phyloP scores from a whole-genome alignment of 1,140 invertebrate genomes.

The Achroia grisella region DNA sequence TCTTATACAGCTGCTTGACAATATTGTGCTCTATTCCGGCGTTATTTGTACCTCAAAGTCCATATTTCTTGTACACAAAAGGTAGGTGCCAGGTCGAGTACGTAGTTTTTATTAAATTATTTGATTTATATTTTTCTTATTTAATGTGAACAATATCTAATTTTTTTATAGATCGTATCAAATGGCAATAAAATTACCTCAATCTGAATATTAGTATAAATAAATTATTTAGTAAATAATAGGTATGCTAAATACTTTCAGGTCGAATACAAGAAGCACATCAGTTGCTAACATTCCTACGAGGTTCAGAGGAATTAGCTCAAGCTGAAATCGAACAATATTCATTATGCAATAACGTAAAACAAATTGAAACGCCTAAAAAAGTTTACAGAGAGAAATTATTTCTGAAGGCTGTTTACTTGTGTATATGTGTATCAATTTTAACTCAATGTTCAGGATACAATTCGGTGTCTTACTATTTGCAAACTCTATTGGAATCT shows the following conservation, averaged over 20 bases:
- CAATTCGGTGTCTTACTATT: slow-evolving; percentile 81
- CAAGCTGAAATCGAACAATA: slow-evolving; percentile 25
- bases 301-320: slow-evolving; percentile 17
- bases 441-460: slow-evolving; percentile 79
- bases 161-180: no score
- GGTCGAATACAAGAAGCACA: slow-evolving; percentile 15
- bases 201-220: background rate
- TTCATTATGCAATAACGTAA: background rate
- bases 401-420: background rate
- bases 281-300: slow-evolving; percentile 15
- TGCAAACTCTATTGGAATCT: slow-evolving; percentile 76
- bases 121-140: background rate
- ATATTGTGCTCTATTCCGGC: slow-evolving; percentile 16
- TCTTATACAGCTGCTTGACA: slow-evolving; percentile 11
- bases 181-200: background rate
- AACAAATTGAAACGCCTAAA: background rate
- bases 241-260: background rate
- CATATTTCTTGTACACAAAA: slow-evolving; percentile 37
- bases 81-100: slow-evolving; percentile 16
- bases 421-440: slow-evolving; percentile 45
- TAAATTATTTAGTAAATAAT: background rate
- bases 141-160: background rate
- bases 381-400: background rate
- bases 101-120: background rate
- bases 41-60: slow-evolving; percentile 40